Conservation (phyloP, 2,888 invertebrate species). For the Synergus umbraculus region DNA sequence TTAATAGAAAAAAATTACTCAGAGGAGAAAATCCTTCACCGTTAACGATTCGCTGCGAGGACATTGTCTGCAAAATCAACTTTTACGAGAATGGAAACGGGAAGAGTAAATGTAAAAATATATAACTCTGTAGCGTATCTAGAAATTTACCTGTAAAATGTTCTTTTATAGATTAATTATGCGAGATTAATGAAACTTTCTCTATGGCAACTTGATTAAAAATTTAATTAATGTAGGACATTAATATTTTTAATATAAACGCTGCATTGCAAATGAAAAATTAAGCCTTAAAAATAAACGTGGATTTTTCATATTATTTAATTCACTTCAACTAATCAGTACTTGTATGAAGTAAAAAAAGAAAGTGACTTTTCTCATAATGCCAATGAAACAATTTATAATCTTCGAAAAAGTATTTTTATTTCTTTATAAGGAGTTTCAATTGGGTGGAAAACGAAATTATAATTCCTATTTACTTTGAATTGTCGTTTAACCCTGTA, state of each 20-base stretch:
- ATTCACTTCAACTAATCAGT: neutral
- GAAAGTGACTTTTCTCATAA: neutral
- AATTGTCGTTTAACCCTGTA: neutral
- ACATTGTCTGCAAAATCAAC: constrained; percentile 34
- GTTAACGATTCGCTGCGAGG: constrained; percentile 28
- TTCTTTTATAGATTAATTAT: neutral
- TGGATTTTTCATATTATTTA: neutral
- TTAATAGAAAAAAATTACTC: constrained; percentile 27
- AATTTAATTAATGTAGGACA: neutral
- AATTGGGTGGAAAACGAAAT: neutral
- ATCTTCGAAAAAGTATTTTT: neutral
- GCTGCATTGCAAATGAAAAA: neutral
- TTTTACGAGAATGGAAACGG: constrained; percentile 1
- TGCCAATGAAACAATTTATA: neutral
- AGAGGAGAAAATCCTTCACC: constrained; percentile 22
- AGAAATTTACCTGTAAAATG: neutral
- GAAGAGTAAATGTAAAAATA: neutral
- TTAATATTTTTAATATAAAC: neutral
- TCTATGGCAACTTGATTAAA: too few relatives aligned
- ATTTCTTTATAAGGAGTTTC: neutral
- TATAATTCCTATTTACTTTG: constrained; percentile 3
- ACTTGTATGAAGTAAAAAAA: neutral
- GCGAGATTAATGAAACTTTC: neutral
- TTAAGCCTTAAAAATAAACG: too few relatives aligned
- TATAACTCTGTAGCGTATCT: neutral